phyloP scores from a whole-genome alignment of 2,113 vertebrate species.

The Gymnogyps californianus region DNA sequence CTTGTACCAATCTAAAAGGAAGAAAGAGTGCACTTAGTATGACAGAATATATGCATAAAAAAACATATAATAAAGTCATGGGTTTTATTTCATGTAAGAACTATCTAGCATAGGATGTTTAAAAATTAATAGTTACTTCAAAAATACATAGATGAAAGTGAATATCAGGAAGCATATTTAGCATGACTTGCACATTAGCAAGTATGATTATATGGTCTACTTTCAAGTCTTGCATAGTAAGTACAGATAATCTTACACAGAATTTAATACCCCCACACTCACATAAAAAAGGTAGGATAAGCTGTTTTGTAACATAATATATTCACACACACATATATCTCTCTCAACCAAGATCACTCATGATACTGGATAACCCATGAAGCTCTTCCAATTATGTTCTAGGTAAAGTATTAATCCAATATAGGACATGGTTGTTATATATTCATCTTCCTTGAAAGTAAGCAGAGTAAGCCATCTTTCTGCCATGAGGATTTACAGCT shows the following conservation, averaged over 20 bases:
- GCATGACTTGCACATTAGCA: not conserved
- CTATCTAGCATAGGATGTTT: not conserved
- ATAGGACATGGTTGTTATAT: not conserved
- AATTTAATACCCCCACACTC: not conserved
- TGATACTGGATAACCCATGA: not conserved
- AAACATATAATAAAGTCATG: not conserved
- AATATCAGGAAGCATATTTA: not conserved
- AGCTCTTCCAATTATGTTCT: not conserved
- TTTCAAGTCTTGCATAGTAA: not conserved
- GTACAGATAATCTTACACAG: not conserved
- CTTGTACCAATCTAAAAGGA: conserved; percentile 87
- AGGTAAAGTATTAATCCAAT: not conserved
- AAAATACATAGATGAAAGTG: not conserved
- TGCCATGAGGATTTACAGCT: not conserved
- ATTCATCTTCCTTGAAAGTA: not conserved
- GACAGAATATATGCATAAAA: not conserved
- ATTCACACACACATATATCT: accelerated
- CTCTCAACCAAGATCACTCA: accelerated
- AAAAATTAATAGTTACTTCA: not conserved
- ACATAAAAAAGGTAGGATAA: not conserved
- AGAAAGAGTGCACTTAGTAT: conserved; percentile 5
- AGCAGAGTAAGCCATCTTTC: not conserved
- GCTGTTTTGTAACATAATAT: not conserved
- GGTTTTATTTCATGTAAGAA: not conserved
- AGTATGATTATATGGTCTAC: not conserved